These are phyloP conservation scores for Salvelinus alpinus DNA, from an alignment of 2,113 vertebrate species.

Conservation along the genomic window DNA sequence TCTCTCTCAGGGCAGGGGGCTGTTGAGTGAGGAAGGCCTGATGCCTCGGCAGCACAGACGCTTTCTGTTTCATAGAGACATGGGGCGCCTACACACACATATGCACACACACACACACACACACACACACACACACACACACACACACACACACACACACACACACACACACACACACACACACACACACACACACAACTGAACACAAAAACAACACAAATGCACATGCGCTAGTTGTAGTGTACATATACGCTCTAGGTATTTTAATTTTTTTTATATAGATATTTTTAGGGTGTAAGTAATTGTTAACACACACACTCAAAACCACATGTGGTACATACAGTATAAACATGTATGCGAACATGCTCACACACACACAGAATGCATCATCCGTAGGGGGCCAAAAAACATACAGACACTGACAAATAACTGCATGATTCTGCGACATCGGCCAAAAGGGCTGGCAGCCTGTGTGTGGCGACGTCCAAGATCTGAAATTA, in stretches of 20 bases:
- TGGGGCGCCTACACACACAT: background rate
- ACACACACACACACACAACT: slow-evolving; percentile 1
- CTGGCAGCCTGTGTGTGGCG: background rate
- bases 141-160: slow-evolving; percentile 12
- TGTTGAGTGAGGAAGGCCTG: slow-evolving; percentile 45
- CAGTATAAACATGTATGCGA: too few relatives aligned
- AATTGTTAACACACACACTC: background rate
- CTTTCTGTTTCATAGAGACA: slow-evolving; percentile 13
- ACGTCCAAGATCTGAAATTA: slow-evolving; percentile 44
- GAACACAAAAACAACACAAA: background rate
- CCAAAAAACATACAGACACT: background rate
- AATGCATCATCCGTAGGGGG: background rate
- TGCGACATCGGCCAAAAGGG: slow-evolving; percentile 3
- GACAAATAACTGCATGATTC: slow-evolving; percentile 23
- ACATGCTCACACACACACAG: background rate
- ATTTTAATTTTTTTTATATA: too few relatives aligned
- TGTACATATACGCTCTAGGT: background rate
- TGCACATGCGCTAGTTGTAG: too few relatives aligned
- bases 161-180: slow-evolving; percentile 1
- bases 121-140: background rate
- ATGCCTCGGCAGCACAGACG: slow-evolving; percentile 13
- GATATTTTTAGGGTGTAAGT: too few relatives aligned
- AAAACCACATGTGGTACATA: too few relatives aligned
- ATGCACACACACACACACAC: slow-evolving; percentile 1
- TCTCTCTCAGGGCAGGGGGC: slow-evolving; percentile 14